Evolutionary conservation across 1,140 invertebrate species (phyloP), one percentile per base, ranked within the genome.

Genomic region (Drosophila insularis): DNA sequence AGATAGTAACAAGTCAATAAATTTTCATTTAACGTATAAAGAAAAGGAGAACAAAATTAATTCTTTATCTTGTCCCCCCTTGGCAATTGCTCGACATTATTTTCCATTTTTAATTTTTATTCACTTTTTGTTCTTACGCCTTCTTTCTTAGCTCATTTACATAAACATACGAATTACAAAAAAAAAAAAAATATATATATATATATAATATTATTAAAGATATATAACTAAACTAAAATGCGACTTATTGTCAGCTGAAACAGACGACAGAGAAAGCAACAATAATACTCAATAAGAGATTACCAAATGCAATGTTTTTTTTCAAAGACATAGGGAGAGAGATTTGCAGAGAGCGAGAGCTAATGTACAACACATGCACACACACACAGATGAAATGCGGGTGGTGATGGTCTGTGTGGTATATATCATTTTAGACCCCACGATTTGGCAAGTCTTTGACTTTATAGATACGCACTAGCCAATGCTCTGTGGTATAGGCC

Each of bases 401-500:
- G 27, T 27, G 27, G 27, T 27, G 27, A 0, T 6, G 27, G 27
- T 27, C 27, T 27, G 27, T n/a, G 21, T 21, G 21, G 27, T 5
- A 27, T 11, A n/a, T 11, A 21, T 32, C 68, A 8, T 5, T 35
- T 78, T 93, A 95, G 40, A 95, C 93, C 4, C 97, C 97, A 80
- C 97, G 93, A 92, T 98, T 98, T 66, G 95, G 95, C 74, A 98
- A 93, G 91, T 97, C 96, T 93, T 98, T 98, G 10, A 98, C 97
- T 94, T 97, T 98, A 92, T 98, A 98, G 86, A 98, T 98, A 78
- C 98, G 94, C 40, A 98, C 98, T 35, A 98, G 94, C 98, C 98
- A 98, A 92, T 98, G 98, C 91, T 98, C 98, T 0, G 97, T 98
- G 3, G 98, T 98, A 91, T 98, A 98, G 0, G 97, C 98, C 93